Percentiles rank a stretch among this genome's conserved stretches.
Conservation (phyloP, 2,888 invertebrate genomes). For the Germaria angustata region DNA sequence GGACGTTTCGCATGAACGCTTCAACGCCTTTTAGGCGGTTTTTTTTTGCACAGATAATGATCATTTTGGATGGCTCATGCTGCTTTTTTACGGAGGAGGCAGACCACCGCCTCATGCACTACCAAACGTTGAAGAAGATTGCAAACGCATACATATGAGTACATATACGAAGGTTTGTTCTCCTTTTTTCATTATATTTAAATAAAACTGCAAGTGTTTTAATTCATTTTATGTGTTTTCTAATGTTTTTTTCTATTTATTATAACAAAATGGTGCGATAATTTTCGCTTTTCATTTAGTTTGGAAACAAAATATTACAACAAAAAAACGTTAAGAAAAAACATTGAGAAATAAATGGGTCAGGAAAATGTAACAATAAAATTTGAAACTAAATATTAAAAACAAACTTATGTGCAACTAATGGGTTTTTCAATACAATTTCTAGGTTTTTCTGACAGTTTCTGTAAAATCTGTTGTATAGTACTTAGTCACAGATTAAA, state of each 20-base stretch:
- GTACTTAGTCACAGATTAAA: too few relatives aligned
- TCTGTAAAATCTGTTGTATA: too few relatives aligned
- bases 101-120: constrained; percentile 15
- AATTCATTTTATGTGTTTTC: constrained; percentile 35
- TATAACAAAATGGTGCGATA: constrained; percentile 41
- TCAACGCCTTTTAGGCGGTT: constrained; percentile 71
- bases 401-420: too few relatives aligned
- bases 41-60: constrained; percentile 52
- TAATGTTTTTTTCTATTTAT: not conserved
- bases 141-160: constrained; percentile 1
- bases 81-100: constrained; percentile 18
- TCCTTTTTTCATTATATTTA: constrained; percentile 13
- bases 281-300: constrained; percentile 57
- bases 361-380: constrained; percentile 42
- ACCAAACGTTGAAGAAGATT: constrained; percentile 30
- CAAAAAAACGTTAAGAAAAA: not conserved
- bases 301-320: constrained; percentile 1
- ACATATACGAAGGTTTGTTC: constrained; percentile 1
- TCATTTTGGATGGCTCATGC: constrained; percentile 48
- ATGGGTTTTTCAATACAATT: too few relatives aligned
- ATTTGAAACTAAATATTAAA: constrained; percentile 20
- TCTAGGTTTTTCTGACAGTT: too few relatives aligned
- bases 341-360: constrained; percentile 49
- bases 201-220: constrained; percentile 56
- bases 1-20: constrained; percentile 78